These are phyloP conservation scores for Bursaphelenchus okinawaensis DNA, from an alignment of 2,888 invertebrate genomes.

Conservation along the genomic window DNA sequence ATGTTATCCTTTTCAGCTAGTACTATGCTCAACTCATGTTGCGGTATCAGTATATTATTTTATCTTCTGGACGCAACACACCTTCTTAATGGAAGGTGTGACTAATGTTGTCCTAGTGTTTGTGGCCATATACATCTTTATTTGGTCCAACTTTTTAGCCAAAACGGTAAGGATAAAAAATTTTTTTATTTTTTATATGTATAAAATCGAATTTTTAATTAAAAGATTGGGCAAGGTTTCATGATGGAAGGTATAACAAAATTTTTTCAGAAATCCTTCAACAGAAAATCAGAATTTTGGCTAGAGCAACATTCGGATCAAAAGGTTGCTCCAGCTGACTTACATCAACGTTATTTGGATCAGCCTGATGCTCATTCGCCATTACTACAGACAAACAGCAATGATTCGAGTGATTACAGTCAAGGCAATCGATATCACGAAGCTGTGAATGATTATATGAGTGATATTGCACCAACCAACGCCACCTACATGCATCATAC, in stretches of 20 bases:
- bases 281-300: constrained; percentile 15
- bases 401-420: neutral
- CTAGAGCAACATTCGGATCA: constrained; percentile 12
- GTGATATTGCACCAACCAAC: constrained; percentile 30
- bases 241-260: neutral
- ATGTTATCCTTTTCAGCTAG: constrained; percentile 18
- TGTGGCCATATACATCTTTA: constrained; percentile 32
- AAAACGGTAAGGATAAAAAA: neutral
- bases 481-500: constrained; percentile 32
- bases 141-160: constrained; percentile 35
- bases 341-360: constrained; percentile 1
- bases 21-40: constrained; percentile 25
- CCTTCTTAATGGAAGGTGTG: constrained; percentile 21
- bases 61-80: neutral
- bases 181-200: neutral
- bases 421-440: constrained; percentile 14
- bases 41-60: constrained; percentile 1
- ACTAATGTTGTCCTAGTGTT: constrained; percentile 29
- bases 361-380: constrained; percentile 16
- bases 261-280: constrained; percentile 14
- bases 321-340: constrained; percentile 3
- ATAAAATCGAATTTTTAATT: neutral
- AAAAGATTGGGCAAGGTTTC: no score
- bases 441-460: constrained; percentile 33
- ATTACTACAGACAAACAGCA: neutral